Conservation (phyloP, 2,113 vertebrate species). For the Myrmecophaga tridactyla region DNA sequence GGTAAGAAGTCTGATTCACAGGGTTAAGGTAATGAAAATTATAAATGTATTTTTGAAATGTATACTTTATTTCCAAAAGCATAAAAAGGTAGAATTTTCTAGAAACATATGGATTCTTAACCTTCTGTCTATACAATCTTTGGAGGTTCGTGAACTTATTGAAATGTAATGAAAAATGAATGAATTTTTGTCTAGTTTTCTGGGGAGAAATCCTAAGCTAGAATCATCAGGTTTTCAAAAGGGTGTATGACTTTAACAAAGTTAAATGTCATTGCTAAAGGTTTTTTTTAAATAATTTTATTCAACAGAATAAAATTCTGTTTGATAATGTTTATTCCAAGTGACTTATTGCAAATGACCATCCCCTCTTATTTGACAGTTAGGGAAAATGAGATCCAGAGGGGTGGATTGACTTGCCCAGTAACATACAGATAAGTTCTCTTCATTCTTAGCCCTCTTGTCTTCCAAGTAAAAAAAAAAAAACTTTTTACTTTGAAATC, state of each 20-base stretch:
- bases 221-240: slow-evolving; percentile 1
- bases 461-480: too few relatives aligned
- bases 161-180: neutral
- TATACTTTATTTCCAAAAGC: slow-evolving; percentile 28
- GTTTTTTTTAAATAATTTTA: slow-evolving; percentile 24
- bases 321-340: slow-evolving; percentile 8
- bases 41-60: neutral
- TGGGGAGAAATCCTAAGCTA: neutral
- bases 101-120: neutral
- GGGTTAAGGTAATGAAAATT: slow-evolving; percentile 27
- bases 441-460: too few relatives aligned
- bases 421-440: neutral
- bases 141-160: neutral
- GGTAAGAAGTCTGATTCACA: slow-evolving; percentile 45
- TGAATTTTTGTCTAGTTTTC: slow-evolving; percentile 39
- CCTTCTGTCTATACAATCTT: neutral
- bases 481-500: too few relatives aligned
- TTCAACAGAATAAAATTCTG: slow-evolving; percentile 1
- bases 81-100: slow-evolving; percentile 29
- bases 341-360: neutral
- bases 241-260: neutral
- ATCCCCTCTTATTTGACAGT: slow-evolving; percentile 6
- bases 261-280: neutral
- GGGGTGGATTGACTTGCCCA: neutral
- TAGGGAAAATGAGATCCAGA: too few relatives aligned